Evolutionary conservation across 2,797 vertebrate genomes (phyloP).

Genomic region (Crocidura indochinensis): DNA sequence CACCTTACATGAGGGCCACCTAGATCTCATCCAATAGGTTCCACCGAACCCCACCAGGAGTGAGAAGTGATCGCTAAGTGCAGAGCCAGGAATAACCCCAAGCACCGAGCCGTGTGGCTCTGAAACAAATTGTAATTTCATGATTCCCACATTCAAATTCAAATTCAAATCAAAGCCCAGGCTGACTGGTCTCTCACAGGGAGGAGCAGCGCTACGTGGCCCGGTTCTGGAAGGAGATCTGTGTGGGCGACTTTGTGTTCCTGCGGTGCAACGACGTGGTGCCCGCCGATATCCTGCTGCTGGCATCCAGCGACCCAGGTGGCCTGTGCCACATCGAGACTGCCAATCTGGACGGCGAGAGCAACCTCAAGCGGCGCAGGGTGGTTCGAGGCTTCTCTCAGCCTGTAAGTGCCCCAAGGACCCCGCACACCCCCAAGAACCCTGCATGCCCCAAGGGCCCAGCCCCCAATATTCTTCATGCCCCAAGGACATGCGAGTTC

Average conservation of each 20-base stretch:
- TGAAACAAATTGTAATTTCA: no score
- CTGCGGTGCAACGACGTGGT: conserved; percentile 98
- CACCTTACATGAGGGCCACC: no score
- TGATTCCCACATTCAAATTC: no score
- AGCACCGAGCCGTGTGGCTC: neutral
- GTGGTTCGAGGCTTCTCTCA: conserved; percentile 96
- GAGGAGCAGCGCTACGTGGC: conserved; percentile 93
- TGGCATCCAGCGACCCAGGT: conserved; percentile 97
- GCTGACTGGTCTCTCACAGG: conserved; percentile 87
- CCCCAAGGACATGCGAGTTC: no score
- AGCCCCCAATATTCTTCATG: no score
- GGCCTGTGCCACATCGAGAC: conserved; percentile 98
- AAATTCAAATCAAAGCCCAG: no score
- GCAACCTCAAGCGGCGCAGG: conserved; percentile 97
- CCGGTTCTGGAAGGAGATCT: conserved; percentile 97
- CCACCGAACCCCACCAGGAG: no score
- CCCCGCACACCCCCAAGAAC: no score
- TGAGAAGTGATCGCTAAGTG: no score
- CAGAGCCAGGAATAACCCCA: neutral
- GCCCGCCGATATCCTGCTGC: conserved; percentile 96
- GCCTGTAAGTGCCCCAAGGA: conserved; percentile 92
- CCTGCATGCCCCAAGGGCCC: no score
- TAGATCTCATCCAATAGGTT: no score
- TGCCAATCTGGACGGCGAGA: conserved; percentile 98
- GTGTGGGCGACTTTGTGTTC: conserved; percentile 96